phyloP scores from a whole-genome alignment of 1,140 invertebrate genomes.

The Drosophila sproati region DNA sequence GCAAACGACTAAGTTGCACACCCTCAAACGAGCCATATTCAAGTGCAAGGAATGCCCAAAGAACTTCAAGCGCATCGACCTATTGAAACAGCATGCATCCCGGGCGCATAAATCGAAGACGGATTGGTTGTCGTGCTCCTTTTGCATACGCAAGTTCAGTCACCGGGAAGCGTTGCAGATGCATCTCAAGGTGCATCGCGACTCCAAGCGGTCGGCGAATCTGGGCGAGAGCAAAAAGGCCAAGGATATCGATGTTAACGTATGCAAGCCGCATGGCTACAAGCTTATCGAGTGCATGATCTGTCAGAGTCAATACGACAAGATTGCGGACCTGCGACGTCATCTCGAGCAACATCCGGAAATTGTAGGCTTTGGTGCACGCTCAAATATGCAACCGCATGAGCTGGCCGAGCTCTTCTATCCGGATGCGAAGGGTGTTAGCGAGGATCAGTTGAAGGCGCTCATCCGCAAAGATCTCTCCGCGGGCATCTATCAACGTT shows the following conservation, averaged over 20 bases:
- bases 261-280: constrained; percentile 72
- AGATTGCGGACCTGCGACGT: constrained; percentile 60
- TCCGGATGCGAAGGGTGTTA: constrained; percentile 65
- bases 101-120: constrained; percentile 47
- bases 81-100: constrained; percentile 55
- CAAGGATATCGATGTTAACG: constrained; percentile 65
- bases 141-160: constrained; percentile 69
- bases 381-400: constrained; percentile 42
- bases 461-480: constrained; percentile 59
- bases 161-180: constrained; percentile 56
- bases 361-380: constrained; percentile 39
- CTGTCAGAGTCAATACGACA: constrained; percentile 70
- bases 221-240: constrained; percentile 67
- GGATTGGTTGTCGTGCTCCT: constrained; percentile 57
- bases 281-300: constrained; percentile 77
- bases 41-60: constrained; percentile 59
- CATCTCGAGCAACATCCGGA: constrained; percentile 67
- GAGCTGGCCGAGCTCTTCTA: constrained; percentile 70
- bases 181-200: constrained; percentile 62
- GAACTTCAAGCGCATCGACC: constrained; percentile 52
- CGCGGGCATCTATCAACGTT: constrained; percentile 61
- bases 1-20: constrained; percentile 3
- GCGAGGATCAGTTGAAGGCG: constrained; percentile 51
- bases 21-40: constrained; percentile 26
- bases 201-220: constrained; percentile 66